Conservation (phyloP, 2,113 vertebrate species). For the Jaculus jaculus region DNA sequence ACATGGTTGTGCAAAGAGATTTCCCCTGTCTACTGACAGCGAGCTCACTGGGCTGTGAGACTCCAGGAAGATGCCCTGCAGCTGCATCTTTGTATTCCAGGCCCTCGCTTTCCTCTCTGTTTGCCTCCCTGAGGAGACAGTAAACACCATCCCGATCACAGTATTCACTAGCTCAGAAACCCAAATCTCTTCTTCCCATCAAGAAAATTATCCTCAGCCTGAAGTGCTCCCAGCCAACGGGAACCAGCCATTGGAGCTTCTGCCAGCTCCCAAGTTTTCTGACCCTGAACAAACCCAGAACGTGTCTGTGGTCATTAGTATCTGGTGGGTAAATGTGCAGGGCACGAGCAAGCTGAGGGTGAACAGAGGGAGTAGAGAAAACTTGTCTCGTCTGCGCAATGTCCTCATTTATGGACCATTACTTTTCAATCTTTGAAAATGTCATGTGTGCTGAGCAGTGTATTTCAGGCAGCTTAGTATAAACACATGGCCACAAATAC, state of each 20-base stretch:
- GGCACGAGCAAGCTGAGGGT: neutral
- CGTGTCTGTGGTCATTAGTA: neutral
- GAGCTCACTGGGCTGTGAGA: constrained; percentile 9
- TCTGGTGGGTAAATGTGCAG: neutral
- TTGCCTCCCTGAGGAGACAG: neutral
- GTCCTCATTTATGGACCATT: constrained; percentile 1
- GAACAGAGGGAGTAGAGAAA: neutral
- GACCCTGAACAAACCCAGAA: neutral
- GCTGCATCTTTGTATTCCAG: constrained; percentile 25
- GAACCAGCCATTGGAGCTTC: constrained; percentile 6
- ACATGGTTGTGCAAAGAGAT: neutral
- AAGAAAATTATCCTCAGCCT: constrained; percentile 45
- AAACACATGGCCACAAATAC: constrained; percentile 46
- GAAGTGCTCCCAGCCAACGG: neutral
- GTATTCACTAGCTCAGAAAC: constrained; percentile 26
- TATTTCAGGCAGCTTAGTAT: constrained; percentile 54
- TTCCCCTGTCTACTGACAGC: neutral
- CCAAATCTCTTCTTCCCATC: constrained; percentile 53
- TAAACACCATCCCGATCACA: constrained; percentile 58
- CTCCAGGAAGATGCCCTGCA: neutral
- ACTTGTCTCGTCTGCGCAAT: neutral
- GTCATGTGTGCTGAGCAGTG: neutral
- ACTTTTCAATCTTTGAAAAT: constrained; percentile 47
- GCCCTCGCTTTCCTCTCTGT: constrained; percentile 22
- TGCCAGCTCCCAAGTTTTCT: constrained; percentile 20